Percentiles rank a stretch among this genome's conserved stretches.
Conservation (phyloP, 2,113 vertebrate genomes). For the Hippolais icterina region DNA sequence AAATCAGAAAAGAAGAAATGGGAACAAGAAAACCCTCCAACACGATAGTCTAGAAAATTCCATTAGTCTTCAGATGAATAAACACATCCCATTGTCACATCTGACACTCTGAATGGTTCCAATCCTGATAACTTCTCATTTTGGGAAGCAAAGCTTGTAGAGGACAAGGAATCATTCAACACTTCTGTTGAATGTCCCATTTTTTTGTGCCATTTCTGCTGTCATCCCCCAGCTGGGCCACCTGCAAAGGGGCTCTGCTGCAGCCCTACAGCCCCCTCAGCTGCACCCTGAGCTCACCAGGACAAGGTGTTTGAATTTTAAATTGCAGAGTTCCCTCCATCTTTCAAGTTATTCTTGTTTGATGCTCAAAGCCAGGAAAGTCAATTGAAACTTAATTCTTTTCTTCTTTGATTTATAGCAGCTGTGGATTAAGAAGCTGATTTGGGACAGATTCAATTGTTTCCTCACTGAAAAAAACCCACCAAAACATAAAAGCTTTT, state of each 20-base stretch:
- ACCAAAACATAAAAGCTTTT: constrained; percentile 27
- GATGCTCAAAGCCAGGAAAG: constrained; percentile 67
- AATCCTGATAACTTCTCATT: neutral
- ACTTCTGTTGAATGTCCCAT: neutral
- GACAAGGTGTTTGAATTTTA: constrained; percentile 18
- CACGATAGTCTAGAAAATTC: neutral
- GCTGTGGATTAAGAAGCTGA: constrained; percentile 67
- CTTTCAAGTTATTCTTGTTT: constrained; percentile 62
- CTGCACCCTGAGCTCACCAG: neutral
- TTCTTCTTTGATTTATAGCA: constrained; percentile 77
- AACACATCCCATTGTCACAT: neutral
- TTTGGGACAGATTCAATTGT: constrained; percentile 66
- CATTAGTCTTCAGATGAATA: neutral
- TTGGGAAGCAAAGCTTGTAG: neutral
- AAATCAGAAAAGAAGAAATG: neutral
- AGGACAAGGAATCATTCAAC: neutral
- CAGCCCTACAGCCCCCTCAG: neutral
- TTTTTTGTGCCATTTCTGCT: neutral
- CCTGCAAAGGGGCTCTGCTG: neutral
- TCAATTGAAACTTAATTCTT: constrained; percentile 81
- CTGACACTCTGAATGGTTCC: neutral
- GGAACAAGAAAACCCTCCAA: neutral
- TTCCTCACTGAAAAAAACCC: constrained; percentile 37
- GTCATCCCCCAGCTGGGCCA: neutral
- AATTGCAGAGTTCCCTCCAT: constrained; percentile 42